Evolutionary conservation across 1,140 invertebrate genomes (phyloP), one percentile per base, ranked within the genome.

Genomic region (Streblospio benedicti): DNA sequence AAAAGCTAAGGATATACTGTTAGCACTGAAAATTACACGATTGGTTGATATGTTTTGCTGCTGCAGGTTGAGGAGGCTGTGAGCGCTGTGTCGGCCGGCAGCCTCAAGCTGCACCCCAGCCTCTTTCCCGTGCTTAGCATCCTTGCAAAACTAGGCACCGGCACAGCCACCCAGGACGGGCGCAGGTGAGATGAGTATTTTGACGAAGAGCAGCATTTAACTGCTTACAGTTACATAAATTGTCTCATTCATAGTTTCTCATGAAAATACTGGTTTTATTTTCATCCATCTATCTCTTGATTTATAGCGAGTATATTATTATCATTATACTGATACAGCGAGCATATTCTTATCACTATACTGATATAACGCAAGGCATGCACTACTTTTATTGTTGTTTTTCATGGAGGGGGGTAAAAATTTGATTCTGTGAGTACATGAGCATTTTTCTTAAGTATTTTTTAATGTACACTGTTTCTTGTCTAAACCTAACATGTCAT

Each of bases 41-140:
- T n/a, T n/a, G n/a, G n/a, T n/a, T n/a, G n/a, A n/a, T n/a, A n/a
- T n/a, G n/a, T n/a, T n/a, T n/a, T n/a, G n/a, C n/a, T n/a, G n/a
- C n/a, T n/a, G n/a, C n/a, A n/a, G n/a, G 25, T 63, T 55, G 53
- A 23, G 43, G 50, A 30, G 31, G 59, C 61, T 6, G 30, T 66
- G 2, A 49, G 53, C 47, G 43, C n/a, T n/a, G n/a, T n/a, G n/a
- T 52, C 30, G 63, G 66, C 27, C 49, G 67, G 49, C 23, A 25
- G 18, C 1, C 31, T 52, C 20, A 31, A 57, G 20, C 51, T 70
- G n/a, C 67, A 71, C 41, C 66, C 74, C 14, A 65, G 66, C 4
- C 59, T 76, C 9, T 76, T 72, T 49, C 70, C 72, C 43, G 60
- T 73, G 14, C 53, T 76, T 3, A 70, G 70, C 2, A 47, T 73